Conservation (phyloP, 2,797 vertebrate genomes). For the Thripadectes ignobilis region DNA sequence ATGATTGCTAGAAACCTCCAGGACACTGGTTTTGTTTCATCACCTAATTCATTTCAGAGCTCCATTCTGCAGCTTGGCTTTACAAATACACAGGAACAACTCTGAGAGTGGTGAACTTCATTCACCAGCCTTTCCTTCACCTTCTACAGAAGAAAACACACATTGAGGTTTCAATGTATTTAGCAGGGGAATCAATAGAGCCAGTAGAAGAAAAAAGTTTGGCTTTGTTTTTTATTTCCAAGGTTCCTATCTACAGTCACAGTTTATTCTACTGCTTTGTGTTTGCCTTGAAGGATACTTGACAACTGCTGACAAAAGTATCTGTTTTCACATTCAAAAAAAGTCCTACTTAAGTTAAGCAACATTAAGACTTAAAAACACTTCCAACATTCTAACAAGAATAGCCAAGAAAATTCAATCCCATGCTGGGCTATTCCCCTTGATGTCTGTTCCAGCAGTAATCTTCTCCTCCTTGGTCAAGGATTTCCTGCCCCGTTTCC, state of each 20-base stretch:
- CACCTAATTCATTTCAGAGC: not conserved
- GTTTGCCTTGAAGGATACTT: not conserved
- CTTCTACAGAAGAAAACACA: not conserved
- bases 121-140: not conserved
- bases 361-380: not conserved
- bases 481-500: not conserved
- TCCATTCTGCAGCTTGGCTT: not conserved
- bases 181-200: not conserved
- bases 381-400: not conserved
- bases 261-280: not conserved
- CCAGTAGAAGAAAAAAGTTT: not conserved
- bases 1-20: not conserved
- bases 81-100: not conserved
- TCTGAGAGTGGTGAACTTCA: not conserved
- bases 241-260: not conserved
- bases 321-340: not conserved
- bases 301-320: not conserved
- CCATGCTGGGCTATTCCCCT: not conserved
- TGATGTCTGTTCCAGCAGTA: not conserved
- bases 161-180: not conserved
- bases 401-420: not conserved
- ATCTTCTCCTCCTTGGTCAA: not conserved
- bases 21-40: not conserved
- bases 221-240: not conserved
- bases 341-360: not conserved